phyloP scores from a whole-genome alignment of 2,113 vertebrate species.

The Gopherus evgoodei region DNA sequence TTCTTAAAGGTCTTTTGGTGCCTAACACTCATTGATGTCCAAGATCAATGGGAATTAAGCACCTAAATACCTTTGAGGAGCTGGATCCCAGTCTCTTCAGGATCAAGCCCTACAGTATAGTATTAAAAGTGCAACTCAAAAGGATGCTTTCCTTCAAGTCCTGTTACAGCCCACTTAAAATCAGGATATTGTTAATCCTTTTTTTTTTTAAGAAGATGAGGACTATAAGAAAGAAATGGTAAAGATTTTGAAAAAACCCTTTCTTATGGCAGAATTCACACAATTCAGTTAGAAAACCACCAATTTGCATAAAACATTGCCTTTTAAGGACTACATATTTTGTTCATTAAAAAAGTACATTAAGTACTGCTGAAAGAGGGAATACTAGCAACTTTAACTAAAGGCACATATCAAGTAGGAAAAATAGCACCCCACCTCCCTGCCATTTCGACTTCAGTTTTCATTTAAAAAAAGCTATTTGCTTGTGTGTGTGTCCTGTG shows the following conservation, averaged over 20 bases:
- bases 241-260: background rate
- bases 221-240: background rate
- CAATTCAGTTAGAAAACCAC: background rate
- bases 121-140: background rate
- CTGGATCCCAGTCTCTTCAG: background rate
- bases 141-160: background rate
- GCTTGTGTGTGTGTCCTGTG: background rate
- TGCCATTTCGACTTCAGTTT: background rate
- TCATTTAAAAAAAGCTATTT: background rate
- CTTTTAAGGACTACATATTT: slow-evolving; percentile 5
- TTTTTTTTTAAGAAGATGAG: background rate
- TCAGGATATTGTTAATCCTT: background rate
- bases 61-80: background rate
- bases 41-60: background rate
- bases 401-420: background rate
- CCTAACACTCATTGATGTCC: background rate
- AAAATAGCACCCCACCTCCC: background rate
- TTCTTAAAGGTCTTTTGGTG: background rate
- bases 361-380: background rate
- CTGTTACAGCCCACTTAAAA: background rate
- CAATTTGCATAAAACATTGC: background rate
- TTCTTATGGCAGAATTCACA: background rate
- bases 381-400: background rate
- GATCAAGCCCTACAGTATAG: background rate
- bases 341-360: slow-evolving; percentile 18